These are phyloP conservation scores for Lasioglossum leucozonium DNA, from an alignment of 2,888 invertebrate genomes.

Conservation along the genomic window DNA sequence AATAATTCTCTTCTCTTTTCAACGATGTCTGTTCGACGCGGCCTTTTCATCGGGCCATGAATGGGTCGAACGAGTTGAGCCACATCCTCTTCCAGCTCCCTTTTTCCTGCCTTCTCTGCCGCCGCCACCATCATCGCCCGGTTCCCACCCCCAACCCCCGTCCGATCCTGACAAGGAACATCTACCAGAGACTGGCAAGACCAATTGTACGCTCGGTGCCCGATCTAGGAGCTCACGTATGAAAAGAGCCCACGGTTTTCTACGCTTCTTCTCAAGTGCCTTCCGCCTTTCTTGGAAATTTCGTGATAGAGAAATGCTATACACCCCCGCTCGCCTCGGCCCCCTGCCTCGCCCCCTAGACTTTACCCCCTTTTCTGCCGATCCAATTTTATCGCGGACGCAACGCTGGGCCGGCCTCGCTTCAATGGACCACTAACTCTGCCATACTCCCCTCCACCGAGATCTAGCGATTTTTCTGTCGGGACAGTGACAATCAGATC, in stretches of 20 bases:
- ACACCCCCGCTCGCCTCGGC: not conserved
- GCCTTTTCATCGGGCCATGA: constrained; percentile 83
- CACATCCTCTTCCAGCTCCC: constrained; percentile 79
- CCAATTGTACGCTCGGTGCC: constrained; percentile 68
- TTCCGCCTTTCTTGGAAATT: constrained; percentile 57
- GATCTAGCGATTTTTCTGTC: not conserved
- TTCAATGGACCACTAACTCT: constrained; percentile 22
- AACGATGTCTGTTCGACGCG: constrained; percentile 80
- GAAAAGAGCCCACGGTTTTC: constrained; percentile 65
- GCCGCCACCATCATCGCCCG: constrained; percentile 61
- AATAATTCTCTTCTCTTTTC: constrained; percentile 83
- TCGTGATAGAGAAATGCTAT: constrained; percentile 45
- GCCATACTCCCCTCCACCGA: not conserved
- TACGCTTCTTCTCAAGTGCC: constrained; percentile 51
- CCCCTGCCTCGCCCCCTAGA: not conserved
- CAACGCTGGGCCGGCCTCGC: constrained; percentile 3
- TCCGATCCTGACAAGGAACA: constrained; percentile 63
- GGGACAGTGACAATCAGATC: not conserved
- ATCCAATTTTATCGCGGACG: constrained; percentile 57
- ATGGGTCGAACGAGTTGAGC: constrained; percentile 84
- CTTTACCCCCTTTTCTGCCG: constrained; percentile 25
- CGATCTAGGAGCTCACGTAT: constrained; percentile 71
- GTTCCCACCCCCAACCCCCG: constrained; percentile 28
- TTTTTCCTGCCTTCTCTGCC: constrained; percentile 70
- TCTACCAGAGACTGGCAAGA: constrained; percentile 64